Evolutionary conservation across 2,797 vertebrate genomes (phyloP).

Genomic region (Erethizon dorsatum): DNA sequence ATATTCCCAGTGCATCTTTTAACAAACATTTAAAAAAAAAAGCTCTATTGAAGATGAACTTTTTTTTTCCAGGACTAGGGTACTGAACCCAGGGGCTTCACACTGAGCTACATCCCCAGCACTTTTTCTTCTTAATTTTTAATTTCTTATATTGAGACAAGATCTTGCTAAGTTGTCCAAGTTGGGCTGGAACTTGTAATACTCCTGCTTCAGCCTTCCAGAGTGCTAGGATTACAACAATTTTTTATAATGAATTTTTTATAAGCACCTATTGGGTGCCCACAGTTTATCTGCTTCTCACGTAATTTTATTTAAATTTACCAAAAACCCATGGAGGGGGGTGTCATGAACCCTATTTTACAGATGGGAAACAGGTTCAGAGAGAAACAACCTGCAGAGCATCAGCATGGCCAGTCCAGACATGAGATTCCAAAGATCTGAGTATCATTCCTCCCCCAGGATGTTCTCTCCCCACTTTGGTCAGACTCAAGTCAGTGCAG

Average conservation of each 20-base stretch:
- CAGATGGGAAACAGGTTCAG: neutral
- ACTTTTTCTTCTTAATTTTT: neutral
- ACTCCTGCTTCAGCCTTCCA: neutral
- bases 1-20: neutral
- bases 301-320: conserved; percentile 30
- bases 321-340: neutral
- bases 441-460: rapidly evolving
- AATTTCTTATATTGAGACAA: neutral
- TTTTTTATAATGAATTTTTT: neutral
- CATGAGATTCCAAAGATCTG: neutral
- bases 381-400: neutral
- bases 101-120: neutral
- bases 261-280: neutral
- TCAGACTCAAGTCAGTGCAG: neutral
- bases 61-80: neutral
- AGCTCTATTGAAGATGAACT: neutral
- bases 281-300: neutral
- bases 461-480: neutral
- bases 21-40: conserved; percentile 61
- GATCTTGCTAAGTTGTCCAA: neutral
- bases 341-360: neutral
- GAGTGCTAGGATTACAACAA: neutral
- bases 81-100: neutral
- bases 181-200: neutral
- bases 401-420: neutral